Evolutionary conservation across 2,888 invertebrate genomes (phyloP), one percentile per base, ranked within the genome.

Genomic region (Hypercompe scribonia): DNA sequence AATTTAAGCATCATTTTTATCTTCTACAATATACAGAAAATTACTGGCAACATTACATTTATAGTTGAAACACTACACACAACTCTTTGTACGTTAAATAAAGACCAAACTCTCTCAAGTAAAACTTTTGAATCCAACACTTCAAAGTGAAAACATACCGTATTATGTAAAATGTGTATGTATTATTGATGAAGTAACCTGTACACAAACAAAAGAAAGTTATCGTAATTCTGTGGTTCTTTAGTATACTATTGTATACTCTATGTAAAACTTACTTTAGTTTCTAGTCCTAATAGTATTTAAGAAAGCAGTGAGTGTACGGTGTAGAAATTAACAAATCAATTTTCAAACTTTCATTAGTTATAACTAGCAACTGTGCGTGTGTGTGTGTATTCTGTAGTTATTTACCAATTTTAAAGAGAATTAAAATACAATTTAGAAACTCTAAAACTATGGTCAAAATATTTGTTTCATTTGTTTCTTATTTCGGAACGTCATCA

Each of bases 31-130:
- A 39, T 2, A 7, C 3, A 50, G 50, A 50, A 18, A 21, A n/a
- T 2, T 54, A 28, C n/a, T 28, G n/a, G 58, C 15, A 28, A 15
- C 15, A 54, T n/a, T 24, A 15, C 15, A 46, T 18, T 2, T 46
- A 54, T 11, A 4, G 24, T 54, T 4, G 1, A 31, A 61, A 18
- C 31, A 31, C 31, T 34, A 31, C 21, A 42, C 2, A 31, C 50
- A 68, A 54, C 54, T 34, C 50, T 68, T 67, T 67, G 24, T 46
- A 67, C 68, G 34, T 50, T 5, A n/a, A 54, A 67, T 33, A 50
- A 54, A 18, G 8, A 11, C 33, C 33, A n/a, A 13, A 28, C 11
- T 50, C 15, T 31, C 7, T 18, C 4, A 68, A 54, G 10, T n/a
- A 36, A 18, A 36, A 58, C 54, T 36, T 54, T 68, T 54, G 58